Conservation (phyloP, 2,797 vertebrate species). For the Pangasius mekongensis region DNA sequence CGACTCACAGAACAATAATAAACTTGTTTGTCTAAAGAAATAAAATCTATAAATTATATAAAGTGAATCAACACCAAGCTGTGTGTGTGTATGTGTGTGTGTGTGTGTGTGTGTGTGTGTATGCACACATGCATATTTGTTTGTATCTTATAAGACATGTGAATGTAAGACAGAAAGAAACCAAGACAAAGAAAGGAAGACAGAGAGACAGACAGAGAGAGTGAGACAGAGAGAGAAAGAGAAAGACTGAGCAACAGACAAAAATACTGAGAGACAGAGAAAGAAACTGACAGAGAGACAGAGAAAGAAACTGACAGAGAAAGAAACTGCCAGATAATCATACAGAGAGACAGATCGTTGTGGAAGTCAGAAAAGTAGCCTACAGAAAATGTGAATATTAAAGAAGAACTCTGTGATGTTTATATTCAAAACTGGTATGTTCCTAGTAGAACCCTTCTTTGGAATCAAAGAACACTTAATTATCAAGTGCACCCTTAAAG, state of each 20-base stretch:
- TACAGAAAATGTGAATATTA: neutral
- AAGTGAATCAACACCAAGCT: slow-evolving; percentile 14
- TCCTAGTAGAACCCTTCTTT: neutral
- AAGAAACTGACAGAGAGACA: neutral
- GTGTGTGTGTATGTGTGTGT: neutral
- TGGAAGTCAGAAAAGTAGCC: neutral
- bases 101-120: neutral
- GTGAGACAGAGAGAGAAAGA: neutral
- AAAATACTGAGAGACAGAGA: neutral
- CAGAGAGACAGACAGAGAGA: neutral
- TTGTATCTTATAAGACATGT: neutral
- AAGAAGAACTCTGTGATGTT: neutral
- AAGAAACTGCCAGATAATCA: neutral
- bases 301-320: neutral
- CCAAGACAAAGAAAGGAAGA: neutral
- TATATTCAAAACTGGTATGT: neutral
- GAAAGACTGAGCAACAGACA: neutral
- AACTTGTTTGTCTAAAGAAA: slow-evolving; percentile 29
- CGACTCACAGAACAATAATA: slow-evolving; percentile 20
- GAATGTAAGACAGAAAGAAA: neutral
- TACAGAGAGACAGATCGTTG: neutral
- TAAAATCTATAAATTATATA: slow-evolving; percentile 31
- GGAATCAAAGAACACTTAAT: neutral
- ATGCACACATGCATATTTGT: neutral
- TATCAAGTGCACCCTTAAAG: neutral